A percentile compares a stretch with the other conserved stretches of the same genome.
Conservation (phyloP, 2,113 vertebrate genomes). For the Nannospalax galili region DNA sequence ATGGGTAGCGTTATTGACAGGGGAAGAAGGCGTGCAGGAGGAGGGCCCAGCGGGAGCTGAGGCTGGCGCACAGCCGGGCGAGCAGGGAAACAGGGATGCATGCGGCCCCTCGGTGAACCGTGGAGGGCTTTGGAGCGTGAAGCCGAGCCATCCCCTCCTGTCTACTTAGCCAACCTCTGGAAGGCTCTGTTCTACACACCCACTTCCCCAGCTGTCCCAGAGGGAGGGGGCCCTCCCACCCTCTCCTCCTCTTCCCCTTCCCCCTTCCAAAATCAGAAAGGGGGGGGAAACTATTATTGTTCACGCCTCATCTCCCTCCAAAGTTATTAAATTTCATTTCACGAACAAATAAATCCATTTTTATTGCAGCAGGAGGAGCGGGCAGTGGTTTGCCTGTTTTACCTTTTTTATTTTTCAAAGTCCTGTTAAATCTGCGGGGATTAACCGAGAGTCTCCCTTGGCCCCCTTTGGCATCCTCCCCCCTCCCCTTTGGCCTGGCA, state of each 20-base stretch:
- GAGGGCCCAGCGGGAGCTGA: background rate
- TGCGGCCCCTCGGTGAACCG: accelerated
- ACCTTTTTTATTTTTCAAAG: conserved; percentile 77
- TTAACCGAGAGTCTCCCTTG: background rate
- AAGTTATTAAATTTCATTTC: conserved; percentile 84
- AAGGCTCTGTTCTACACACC: background rate
- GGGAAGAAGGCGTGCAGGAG: background rate
- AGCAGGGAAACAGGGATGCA: accelerated
- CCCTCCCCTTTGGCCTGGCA: background rate
- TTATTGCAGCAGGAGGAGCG: conserved; percentile 78
- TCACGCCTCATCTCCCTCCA: conserved; percentile 77
- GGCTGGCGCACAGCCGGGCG: background rate
- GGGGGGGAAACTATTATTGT: conserved; percentile 66
- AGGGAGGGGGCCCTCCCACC: background rate
- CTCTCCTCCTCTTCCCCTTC: background rate
- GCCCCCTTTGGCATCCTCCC: background rate
- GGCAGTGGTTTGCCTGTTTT: conserved; percentile 52
- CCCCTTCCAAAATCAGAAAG: conserved; percentile 32
- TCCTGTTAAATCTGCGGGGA: conserved; percentile 73
- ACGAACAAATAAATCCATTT: conserved; percentile 84
- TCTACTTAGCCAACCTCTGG: background rate
- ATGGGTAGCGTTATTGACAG: background rate
- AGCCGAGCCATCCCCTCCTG: background rate
- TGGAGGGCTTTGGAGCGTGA: background rate
- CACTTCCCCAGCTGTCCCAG: background rate